Evolutionary conservation across 2,888 invertebrate genomes (phyloP).

Genomic region (Lobophora halterata): DNA sequence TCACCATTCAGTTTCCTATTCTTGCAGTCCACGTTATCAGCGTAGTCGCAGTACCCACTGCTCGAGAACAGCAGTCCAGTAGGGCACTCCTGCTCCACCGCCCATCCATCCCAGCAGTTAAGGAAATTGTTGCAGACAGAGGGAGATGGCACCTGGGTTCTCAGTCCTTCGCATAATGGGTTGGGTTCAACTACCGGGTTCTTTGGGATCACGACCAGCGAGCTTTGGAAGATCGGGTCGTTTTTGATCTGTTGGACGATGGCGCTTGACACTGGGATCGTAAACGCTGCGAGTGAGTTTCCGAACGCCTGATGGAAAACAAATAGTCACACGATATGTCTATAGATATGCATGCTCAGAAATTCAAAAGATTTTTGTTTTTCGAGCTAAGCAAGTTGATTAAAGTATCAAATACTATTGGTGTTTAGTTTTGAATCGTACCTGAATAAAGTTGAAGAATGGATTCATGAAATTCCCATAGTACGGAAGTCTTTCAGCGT

Average conservation of each 20-base stretch:
- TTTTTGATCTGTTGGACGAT: constrained; percentile 60
- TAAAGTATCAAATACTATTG: neutral
- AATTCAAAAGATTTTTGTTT: constrained; percentile 1
- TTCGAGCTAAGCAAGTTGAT: neutral
- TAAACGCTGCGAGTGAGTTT: constrained; percentile 52
- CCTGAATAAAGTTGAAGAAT: constrained; percentile 58
- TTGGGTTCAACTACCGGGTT: constrained; percentile 53
- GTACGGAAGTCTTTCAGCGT: constrained; percentile 50
- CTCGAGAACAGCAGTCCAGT: constrained; percentile 81
- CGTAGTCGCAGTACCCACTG: constrained; percentile 83
- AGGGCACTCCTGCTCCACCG: constrained; percentile 84
- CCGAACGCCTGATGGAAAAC: constrained; percentile 37
- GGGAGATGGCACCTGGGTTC: constrained; percentile 83
- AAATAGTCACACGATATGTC: too few species aligned
- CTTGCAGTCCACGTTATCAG: constrained; percentile 83
- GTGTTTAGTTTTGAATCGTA: constrained; percentile 35
- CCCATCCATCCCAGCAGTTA: constrained; percentile 87
- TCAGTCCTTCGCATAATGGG: constrained; percentile 64
- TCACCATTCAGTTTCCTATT: constrained; percentile 64
- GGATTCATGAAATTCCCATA: constrained; percentile 61
- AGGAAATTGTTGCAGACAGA: constrained; percentile 82
- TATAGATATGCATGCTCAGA: too few species aligned
- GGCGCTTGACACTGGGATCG: constrained; percentile 67
- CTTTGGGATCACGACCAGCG: constrained; percentile 49
- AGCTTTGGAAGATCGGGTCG: constrained; percentile 63